A percentile compares a stretch with the other conserved stretches of the same genome.
Conservation (phyloP, 2,113 vertebrate species). For the Pachycephala philippinensis region DNA sequence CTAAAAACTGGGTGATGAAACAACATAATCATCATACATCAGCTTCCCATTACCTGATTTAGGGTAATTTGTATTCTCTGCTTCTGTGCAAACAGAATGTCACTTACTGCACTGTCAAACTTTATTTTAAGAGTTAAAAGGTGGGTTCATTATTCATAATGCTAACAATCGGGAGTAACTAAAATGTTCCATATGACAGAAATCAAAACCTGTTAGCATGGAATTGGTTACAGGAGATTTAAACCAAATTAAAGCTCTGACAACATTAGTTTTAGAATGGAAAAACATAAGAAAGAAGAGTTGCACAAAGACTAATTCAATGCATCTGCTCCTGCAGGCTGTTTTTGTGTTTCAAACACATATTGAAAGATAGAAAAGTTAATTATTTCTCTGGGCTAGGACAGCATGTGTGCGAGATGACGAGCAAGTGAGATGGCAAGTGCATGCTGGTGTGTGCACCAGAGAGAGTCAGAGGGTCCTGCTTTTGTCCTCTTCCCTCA, state of each 20-base stretch:
- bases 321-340: conserved; percentile 22
- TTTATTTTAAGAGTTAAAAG: conserved; percentile 62
- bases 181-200: conserved; percentile 53
- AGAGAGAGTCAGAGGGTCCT: background rate
- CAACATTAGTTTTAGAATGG: conserved; percentile 17
- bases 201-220: conserved; percentile 40
- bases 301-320: background rate
- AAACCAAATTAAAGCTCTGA: conserved; percentile 58
- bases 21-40: conserved; percentile 35
- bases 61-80: conserved; percentile 63
- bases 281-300: conserved; percentile 16
- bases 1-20: conserved; percentile 21
- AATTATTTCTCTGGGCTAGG: background rate
- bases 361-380: background rate
- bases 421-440: background rate
- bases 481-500: background rate
- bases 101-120: conserved; percentile 49
- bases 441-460: background rate
- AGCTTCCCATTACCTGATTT: conserved; percentile 55
- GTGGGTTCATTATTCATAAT: conserved; percentile 56
- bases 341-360: conserved; percentile 26
- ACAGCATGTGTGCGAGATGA: background rate
- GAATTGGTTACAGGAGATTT: conserved; percentile 50
- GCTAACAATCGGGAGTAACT: conserved; percentile 26
- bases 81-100: conserved; percentile 40